A percentile compares a stretch with the other conserved stretches of the same genome.
These are phyloP conservation scores for Brachypodius melanocephalos DNA, from an alignment of 2,113 vertebrate species.

Conservation along the genomic window DNA sequence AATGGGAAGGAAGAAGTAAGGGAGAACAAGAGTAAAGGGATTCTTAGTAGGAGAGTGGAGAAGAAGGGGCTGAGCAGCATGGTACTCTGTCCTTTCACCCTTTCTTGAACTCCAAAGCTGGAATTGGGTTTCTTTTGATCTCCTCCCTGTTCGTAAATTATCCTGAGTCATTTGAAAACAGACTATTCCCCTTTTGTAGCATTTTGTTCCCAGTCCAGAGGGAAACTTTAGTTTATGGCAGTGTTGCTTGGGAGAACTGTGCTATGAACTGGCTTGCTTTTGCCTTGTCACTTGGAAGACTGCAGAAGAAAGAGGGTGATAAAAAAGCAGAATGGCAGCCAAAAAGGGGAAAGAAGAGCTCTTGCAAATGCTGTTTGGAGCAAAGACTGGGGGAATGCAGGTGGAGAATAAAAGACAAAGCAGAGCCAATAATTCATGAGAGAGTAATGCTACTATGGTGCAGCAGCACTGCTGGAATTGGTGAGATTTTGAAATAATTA, in stretches of 20 bases:
- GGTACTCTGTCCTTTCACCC: neutral
- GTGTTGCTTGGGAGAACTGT: constrained; percentile 40
- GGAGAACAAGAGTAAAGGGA: neutral
- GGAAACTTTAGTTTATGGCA: constrained; percentile 40
- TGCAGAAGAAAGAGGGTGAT: constrained; percentile 37
- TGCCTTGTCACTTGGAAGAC: constrained; percentile 35
- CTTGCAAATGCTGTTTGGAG: constrained; percentile 8
- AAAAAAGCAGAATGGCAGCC: constrained; percentile 47
- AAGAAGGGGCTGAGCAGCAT: neutral
- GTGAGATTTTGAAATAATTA: constrained; percentile 26
- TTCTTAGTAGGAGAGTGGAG: neutral
- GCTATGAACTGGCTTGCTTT: constrained; percentile 38
- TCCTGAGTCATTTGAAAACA: constrained; percentile 3
- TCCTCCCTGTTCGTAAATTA: constrained; percentile 53
- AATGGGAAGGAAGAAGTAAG: neutral
- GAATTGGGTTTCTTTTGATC: constrained; percentile 59
- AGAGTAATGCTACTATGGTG: neutral
- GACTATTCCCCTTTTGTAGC: neutral
- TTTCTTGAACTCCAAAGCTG: constrained; percentile 23
- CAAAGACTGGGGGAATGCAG: constrained; percentile 52
- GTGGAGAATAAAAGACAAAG: constrained; percentile 52
- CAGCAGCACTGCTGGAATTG: neutral
- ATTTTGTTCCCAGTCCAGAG: constrained; percentile 36
- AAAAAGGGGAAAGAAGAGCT: constrained; percentile 32
- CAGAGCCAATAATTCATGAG: constrained; percentile 29